Evolutionary conservation across 2,797 vertebrate genomes (phyloP), one percentile per base, ranked within the genome.

Genomic region (Microtus californicus): DNA sequence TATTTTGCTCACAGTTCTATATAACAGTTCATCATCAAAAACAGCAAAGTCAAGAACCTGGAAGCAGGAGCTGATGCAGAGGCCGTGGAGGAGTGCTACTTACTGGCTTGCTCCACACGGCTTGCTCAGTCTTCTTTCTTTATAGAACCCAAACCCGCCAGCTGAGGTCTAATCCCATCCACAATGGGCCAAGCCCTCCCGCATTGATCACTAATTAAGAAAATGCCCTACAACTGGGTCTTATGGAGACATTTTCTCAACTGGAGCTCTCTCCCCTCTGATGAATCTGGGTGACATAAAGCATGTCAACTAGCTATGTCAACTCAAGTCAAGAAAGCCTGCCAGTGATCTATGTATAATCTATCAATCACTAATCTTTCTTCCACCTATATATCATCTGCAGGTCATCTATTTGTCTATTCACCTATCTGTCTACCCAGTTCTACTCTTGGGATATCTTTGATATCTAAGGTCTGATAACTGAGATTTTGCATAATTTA

Each of bases 381-480:
- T 51, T n/a, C 43, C 43, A 85, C 21, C 43, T 74, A 43, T 59
- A 51, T n/a, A 71, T 40, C 13, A 59, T 74, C 27, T 56, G 21
- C 37, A 9, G 23, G 40, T 54, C 17, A 21, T 59, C 6, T 29
- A 4, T 63, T 2, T 31, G 25, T 19, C n/a, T 61, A 31, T 40
- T 23, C 25, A 31, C 61, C 79, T 63, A 29, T 85, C 40, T 85
- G 10, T 82, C 19, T 82, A 87, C 13, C 7, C 54, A 51, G 73
- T 73, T 71, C 73, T 88, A 63, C 48, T 21, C n/a, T 31, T 79
- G 21, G 21, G 40, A 67, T 71, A n/a, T 17, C 25, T 87, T 40
- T 63, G 29, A 7, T 87, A 54, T 89, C 63, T 83, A 69, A 92
- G 37, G 29, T 90, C 61, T 40, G 29, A 94, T 90, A 96, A 67